Conservation (phyloP, 1,140 invertebrate species). For the Listronotus bonariensis region DNA sequence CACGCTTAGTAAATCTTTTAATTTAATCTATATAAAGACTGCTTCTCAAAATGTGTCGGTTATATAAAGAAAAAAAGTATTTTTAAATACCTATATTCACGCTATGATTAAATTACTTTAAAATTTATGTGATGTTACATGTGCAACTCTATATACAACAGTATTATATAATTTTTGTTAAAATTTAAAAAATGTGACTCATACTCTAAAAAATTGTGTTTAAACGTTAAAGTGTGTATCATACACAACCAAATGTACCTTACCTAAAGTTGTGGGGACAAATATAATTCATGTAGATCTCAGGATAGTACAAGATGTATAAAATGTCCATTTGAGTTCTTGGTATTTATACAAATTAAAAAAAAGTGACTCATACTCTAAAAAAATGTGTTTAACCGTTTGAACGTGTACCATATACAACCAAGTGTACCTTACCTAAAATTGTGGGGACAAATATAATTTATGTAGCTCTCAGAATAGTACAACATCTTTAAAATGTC, state of each 20-base stretch:
- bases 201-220: too few relatives aligned
- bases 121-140: conserved; percentile 5
- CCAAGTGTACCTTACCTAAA: not conserved
- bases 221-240: too few relatives aligned
- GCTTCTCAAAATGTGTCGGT: not conserved
- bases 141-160: conserved; percentile 6
- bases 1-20: conserved; percentile 1
- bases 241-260: not conserved
- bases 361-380: too few relatives aligned
- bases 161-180: not conserved
- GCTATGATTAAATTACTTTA: not conserved
- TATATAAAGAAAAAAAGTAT: not conserved
- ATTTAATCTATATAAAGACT: conserved; percentile 7
- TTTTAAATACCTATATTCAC: not conserved
- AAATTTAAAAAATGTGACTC: not conserved
- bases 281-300: too few relatives aligned
- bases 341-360: too few relatives aligned
- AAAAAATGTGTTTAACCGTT: too few relatives aligned
- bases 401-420: too few relatives aligned
- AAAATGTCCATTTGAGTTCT: too few relatives aligned
- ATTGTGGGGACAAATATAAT: too few relatives aligned
- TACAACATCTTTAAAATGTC: too few relatives aligned
- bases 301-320: too few relatives aligned
- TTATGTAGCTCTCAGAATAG: too few relatives aligned
- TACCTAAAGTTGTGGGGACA: not conserved